phyloP scores from a whole-genome alignment of 1,140 invertebrate genomes.

The Drosophila novamexicana region DNA sequence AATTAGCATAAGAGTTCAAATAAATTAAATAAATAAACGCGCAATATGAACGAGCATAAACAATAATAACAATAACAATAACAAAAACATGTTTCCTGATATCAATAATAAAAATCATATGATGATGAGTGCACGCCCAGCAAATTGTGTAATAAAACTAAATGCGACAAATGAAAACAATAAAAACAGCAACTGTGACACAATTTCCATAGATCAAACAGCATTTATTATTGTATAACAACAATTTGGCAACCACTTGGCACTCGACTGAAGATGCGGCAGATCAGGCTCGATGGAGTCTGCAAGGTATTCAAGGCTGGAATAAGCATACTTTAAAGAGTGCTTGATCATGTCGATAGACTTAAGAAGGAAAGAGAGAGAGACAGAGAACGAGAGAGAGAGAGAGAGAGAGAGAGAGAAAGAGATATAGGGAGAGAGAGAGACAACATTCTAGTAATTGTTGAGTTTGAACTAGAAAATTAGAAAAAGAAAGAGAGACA shows the following conservation, averaged over 20 bases:
- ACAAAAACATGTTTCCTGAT: conserved; percentile 29
- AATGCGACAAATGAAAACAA: conserved; percentile 32
- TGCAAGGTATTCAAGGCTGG: neutral
- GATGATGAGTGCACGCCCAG: conserved; percentile 47
- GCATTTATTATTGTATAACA: conserved; percentile 47
- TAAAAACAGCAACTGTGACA: conserved; percentile 11
- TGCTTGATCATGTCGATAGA: no score
- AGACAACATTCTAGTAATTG: no score
- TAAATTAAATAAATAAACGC: conserved; percentile 56
- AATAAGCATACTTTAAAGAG: no score
- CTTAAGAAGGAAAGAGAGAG: no score
- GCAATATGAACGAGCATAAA: conserved; percentile 41
- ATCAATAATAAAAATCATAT: conserved; percentile 70
- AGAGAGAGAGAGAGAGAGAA: no score
- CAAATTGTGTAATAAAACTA: conserved; percentile 61
- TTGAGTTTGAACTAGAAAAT: no score
- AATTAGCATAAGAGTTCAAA: conserved; percentile 66
- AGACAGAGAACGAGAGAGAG: no score
- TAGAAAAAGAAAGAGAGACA: no score
- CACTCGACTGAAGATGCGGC: no score
- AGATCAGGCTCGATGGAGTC: neutral
- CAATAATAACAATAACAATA: conserved; percentile 16
- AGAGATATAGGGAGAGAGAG: no score
- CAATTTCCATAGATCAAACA: conserved; percentile 13
- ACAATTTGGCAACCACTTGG: neutral